A percentile compares a stretch with the other conserved stretches of the same genome.
Conservation (phyloP, 2,113 vertebrate genomes). For the Echinops telfairi region DNA sequence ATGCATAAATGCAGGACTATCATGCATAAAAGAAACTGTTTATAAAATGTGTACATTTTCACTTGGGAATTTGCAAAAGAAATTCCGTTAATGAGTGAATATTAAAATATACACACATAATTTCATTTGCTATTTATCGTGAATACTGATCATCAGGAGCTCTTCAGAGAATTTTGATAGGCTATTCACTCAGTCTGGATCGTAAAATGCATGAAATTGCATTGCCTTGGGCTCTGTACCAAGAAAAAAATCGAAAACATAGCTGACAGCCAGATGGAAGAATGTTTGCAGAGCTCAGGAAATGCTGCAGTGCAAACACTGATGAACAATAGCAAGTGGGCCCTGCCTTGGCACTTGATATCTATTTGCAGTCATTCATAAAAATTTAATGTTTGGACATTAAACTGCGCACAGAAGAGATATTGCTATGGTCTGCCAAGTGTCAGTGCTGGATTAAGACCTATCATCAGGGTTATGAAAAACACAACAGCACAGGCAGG, state of each 20-base stretch:
- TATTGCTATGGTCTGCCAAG: slow-evolving; percentile 48
- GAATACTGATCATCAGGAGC: slow-evolving; percentile 48
- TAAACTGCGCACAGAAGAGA: slow-evolving; percentile 69
- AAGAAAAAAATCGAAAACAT: slow-evolving; percentile 31
- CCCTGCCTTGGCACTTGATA: slow-evolving; percentile 21
- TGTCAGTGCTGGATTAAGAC: slow-evolving; percentile 54
- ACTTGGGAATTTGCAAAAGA: not conserved
- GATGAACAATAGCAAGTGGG: slow-evolving; percentile 52
- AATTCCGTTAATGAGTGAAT: slow-evolving; percentile 1
- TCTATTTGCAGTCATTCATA: slow-evolving; percentile 69
- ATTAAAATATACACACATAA: not conserved
- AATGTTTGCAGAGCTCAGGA: slow-evolving; percentile 65
- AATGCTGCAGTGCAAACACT: slow-evolving; percentile 61
- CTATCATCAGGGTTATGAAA: slow-evolving; percentile 43
- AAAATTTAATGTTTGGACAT: slow-evolving; percentile 73
- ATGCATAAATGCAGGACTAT: not conserved
- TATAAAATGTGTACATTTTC: not conserved
- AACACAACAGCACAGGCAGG: slow-evolving; percentile 39
- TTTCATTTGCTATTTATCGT: slow-evolving; percentile 53
- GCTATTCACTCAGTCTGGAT: slow-evolving; percentile 55
- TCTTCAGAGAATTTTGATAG: slow-evolving; percentile 57
- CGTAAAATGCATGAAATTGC: slow-evolving; percentile 60
- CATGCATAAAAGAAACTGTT: slow-evolving; percentile 18
- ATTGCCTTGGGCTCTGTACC: slow-evolving; percentile 58
- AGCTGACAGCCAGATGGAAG: slow-evolving; percentile 79